Evolutionary conservation across 2,797 vertebrate genomes (phyloP), one percentile per base, ranked within the genome.

Genomic region (Chloroceryle amazona): DNA sequence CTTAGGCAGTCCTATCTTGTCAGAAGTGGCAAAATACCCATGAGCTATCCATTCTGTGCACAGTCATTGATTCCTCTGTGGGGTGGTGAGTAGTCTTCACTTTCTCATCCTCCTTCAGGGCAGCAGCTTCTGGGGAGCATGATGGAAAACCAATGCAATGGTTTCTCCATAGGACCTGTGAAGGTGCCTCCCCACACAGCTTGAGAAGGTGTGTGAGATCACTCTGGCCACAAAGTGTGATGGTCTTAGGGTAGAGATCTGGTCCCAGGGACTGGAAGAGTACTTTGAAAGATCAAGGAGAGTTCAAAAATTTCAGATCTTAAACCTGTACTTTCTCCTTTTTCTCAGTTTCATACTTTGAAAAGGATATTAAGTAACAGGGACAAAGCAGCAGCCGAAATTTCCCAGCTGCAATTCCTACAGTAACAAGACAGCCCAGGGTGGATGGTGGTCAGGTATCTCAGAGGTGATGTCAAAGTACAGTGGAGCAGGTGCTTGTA

Each of bases 171-270:
- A 47, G 54, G 11, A 6, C 6, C 41, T 63, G 14, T 46, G 54
- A 81, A 46, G 13, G 25, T 29, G 19, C 15, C 26, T 82, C 13
- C 66, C 19, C 15, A 3, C 8, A 19, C 5, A 0, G 0, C 28
- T 28, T 73, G 22, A 73, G 41, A 42, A 74, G 3, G 7, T 42
- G 16, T 15, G 5, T 55, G 23, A 52, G 3, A 16, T 67, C 5
- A 15, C 44, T 7, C 35, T 37, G 20, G 28, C 35, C 67, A 42
- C 6, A 14, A 58, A 67, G 9, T 11, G 18, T 60, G 54, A 75
- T 51, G n/a, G n/a, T 35, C 21, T 82, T 68, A 42, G 21, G 15
- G 23, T 22, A 65, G 47, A 63, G n/a, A 25, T n/a, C 20, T 65
- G 29, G 21, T 57, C 35, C 26, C 23, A 51, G 18, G 9, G 12